phyloP scores from a whole-genome alignment of 2,797 vertebrate species.

The Iguana delicatissima region DNA sequence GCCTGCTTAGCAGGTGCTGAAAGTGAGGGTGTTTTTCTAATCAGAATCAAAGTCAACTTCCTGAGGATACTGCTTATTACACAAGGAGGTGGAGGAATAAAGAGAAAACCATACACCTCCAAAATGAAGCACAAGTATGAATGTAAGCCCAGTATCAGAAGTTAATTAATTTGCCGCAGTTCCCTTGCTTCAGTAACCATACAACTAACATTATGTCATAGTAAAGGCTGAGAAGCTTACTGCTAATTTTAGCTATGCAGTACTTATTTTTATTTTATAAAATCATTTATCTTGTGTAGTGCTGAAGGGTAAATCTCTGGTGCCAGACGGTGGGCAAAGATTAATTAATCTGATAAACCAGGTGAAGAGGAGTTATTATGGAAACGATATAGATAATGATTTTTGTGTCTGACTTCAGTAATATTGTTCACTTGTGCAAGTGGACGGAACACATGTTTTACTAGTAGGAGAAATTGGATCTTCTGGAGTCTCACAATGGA shows the following conservation, averaged over 20 bases:
- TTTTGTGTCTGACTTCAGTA: slow-evolving; percentile 16
- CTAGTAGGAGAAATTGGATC: slow-evolving; percentile 8
- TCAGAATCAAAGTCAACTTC: background rate
- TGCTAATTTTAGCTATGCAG: slow-evolving; percentile 41
- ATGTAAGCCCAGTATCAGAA: background rate
- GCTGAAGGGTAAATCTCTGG: slow-evolving; percentile 48
- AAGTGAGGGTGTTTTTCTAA: background rate
- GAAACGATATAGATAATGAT: slow-evolving; percentile 23
- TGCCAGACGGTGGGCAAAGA: slow-evolving; percentile 22
- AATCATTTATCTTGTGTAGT: slow-evolving; percentile 42
- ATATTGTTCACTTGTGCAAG: background rate
- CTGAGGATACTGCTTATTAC: background rate
- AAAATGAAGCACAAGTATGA: background rate
- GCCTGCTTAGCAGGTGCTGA: background rate
- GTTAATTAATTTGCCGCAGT: slow-evolving; percentile 3
- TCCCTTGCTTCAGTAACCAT: slow-evolving; percentile 8
- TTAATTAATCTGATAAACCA: background rate
- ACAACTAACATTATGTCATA: slow-evolving; percentile 1
- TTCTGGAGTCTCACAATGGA: background rate
- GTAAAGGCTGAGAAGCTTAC: slow-evolving; percentile 34
- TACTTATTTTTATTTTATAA: slow-evolving; percentile 58
- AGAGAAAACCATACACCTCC: background rate
- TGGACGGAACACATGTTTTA: background rate
- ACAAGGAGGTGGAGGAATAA: background rate
- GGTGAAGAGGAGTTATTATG: slow-evolving; percentile 5